Conservation (phyloP, 2,888 invertebrate species). For the Hypena proboscidalis region DNA sequence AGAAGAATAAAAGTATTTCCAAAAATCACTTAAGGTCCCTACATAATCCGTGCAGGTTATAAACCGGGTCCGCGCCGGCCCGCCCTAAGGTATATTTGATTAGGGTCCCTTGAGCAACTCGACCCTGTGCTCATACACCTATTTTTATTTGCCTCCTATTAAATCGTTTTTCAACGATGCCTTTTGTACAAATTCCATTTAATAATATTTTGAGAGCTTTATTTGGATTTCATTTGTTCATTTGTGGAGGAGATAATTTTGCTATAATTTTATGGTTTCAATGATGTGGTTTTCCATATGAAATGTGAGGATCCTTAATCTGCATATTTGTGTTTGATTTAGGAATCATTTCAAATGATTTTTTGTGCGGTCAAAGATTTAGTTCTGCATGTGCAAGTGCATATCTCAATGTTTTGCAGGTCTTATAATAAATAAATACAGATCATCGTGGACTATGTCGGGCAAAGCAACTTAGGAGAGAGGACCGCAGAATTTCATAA, state of each 20-base stretch:
- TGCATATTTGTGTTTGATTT: slow-evolving; percentile 10
- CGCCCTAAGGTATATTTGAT: slow-evolving; percentile 78
- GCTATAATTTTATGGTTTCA: slow-evolving; percentile 16
- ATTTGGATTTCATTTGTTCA: slow-evolving; percentile 31
- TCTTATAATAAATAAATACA: too few species aligned
- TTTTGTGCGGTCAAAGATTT: too few species aligned
- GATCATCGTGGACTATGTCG: too few species aligned
- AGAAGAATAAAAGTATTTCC: slow-evolving; percentile 46
- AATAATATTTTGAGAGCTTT: slow-evolving; percentile 20
- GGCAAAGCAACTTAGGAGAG: too few species aligned
- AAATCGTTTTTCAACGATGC: slow-evolving; percentile 73
- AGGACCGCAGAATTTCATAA: too few species aligned
- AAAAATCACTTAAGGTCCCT: slow-evolving; percentile 62
- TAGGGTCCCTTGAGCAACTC: slow-evolving; percentile 62
- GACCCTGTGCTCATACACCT: slow-evolving; percentile 58
- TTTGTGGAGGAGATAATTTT: slow-evolving; percentile 5
- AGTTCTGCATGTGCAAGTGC: too few species aligned
- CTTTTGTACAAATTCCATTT: slow-evolving; percentile 37
- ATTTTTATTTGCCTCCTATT: slow-evolving; percentile 72
- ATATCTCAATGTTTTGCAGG: too few species aligned
- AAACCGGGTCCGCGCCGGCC: slow-evolving; percentile 59
- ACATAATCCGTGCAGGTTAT: slow-evolving; percentile 62
- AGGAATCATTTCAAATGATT: slow-evolving; percentile 5
- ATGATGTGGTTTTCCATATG: slow-evolving; percentile 12
- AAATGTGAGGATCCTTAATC: slow-evolving; percentile 10